These are phyloP conservation scores for Salticus scenicus DNA, from an alignment of 2,888 invertebrate species.

Conservation along the genomic window DNA sequence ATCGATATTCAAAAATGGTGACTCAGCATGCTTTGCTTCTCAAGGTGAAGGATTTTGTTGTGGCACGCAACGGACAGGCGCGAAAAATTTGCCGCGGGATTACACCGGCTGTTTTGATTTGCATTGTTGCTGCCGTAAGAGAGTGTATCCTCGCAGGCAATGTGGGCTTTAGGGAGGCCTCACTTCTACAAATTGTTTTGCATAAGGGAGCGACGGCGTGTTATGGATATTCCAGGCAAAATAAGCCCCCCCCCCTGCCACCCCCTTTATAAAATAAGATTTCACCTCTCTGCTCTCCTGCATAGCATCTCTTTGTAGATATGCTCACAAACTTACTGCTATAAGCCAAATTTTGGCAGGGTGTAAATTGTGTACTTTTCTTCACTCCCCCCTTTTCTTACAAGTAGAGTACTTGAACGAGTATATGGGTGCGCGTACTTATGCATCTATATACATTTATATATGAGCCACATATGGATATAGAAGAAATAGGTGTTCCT, in stretches of 20 bases:
- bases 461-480: slow-evolving; percentile 16
- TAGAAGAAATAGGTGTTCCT: slow-evolving; percentile 27
- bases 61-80: slow-evolving; percentile 15
- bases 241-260: slow-evolving; percentile 33
- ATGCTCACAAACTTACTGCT: slow-evolving; percentile 25
- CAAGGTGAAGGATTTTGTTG: not conserved
- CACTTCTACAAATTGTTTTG: slow-evolving; percentile 64
- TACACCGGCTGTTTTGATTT: slow-evolving; percentile 59
- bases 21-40: slow-evolving; percentile 43
- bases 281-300: slow-evolving; percentile 32
- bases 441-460: not conserved
- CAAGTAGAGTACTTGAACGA: slow-evolving; percentile 20
- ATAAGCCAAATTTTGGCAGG: slow-evolving; percentile 47
- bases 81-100: slow-evolving; percentile 40
- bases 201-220: slow-evolving; percentile 48
- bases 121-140: slow-evolving; percentile 47
- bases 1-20: slow-evolving; percentile 14
- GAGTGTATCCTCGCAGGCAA: slow-evolving; percentile 4
- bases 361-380: slow-evolving; percentile 43
- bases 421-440: not conserved
- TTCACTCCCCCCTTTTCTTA: not conserved
- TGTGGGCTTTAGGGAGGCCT: slow-evolving; percentile 46
- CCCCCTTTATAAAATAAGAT: slow-evolving; percentile 62
- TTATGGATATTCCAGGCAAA: slow-evolving; percentile 57
- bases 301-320: slow-evolving; percentile 11